Base-by-base conservation (phyloP, 2,888 invertebrate species). In the Arrhopalites spinosus region DNA sequence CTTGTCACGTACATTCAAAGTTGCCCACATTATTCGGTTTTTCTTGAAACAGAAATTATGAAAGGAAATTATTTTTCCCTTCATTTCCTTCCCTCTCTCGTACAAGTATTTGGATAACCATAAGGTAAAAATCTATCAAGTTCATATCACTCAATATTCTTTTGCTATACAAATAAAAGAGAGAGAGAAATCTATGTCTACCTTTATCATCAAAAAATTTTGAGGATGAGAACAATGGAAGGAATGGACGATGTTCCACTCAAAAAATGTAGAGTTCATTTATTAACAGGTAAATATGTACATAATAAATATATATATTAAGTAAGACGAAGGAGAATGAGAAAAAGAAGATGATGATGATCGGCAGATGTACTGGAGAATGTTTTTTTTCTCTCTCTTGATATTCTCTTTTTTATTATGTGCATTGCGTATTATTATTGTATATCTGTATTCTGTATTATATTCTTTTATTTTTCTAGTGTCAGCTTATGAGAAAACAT, bases 31-130 rank as follows among this genome's bases (percentile, higher is more conserved):
- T 64, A 75, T 72, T 76, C 76, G 72, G 76, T 68, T 71, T 59
- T 72, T 76, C 67, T 76, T 76, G 67, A 76, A 76, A 76, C 76
- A 76, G 72, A 76, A 76, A 76, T 76, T 76, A 76, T 76, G 72
- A 72, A 47, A 61, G 61, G 43, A 67, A 76, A 76, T 76, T 76
- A 72, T 76, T 67, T 76, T 66, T 61, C 59, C 64, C 64, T 70
- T 45, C 69, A 43, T 72, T 72, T 63, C 56, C 36, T 13, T 20
- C 43, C 23, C 45, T 66, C 64, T 25, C 36, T 63, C 72, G 50
- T 5, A 59, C 25, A 59, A 3, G 3, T 36, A 7, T 36, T 36
- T 27, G 25, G 59, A 59, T 17, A 5, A 59, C 59, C 45, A 66
- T 66, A 5, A 66, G 17, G 7, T n/a, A 30, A 66, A 13, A 66